Percentiles rank a stretch among this genome's conserved stretches.
phyloP scores from a whole-genome alignment of 2,113 vertebrate species.

The Pseudorectes ferrugineus region DNA sequence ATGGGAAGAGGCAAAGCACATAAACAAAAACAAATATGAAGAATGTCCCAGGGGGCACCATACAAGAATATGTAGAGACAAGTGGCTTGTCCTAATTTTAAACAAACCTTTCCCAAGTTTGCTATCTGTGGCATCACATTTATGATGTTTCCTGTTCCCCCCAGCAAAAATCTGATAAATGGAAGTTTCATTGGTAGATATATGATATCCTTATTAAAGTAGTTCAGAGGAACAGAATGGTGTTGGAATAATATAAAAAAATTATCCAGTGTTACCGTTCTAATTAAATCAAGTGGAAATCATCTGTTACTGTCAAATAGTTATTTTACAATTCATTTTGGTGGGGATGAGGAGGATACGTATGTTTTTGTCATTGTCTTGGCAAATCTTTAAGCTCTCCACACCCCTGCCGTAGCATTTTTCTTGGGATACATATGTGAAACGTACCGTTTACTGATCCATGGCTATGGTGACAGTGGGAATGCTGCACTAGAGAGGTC shows the following conservation, averaged over 20 bases:
- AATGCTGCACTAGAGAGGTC: neutral
- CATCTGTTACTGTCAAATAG: neutral
- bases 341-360: neutral
- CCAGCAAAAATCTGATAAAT: neutral
- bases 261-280: neutral
- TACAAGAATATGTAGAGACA: neutral
- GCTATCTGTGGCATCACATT: neutral
- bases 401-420: neutral
- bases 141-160: neutral
- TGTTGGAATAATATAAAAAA: neutral
- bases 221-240: neutral
- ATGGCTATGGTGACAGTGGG: neutral
- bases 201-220: neutral
- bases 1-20: neutral
- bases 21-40: neutral
- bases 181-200: neutral
- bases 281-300: neutral
- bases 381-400: neutral
- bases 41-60: neutral
- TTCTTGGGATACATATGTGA: neutral
- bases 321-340: neutral
- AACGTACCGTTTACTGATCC: neutral
- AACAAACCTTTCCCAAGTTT: neutral
- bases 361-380: neutral
- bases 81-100: neutral